Conservation (phyloP, 2,888 invertebrate genomes). For the Leucania comma region DNA sequence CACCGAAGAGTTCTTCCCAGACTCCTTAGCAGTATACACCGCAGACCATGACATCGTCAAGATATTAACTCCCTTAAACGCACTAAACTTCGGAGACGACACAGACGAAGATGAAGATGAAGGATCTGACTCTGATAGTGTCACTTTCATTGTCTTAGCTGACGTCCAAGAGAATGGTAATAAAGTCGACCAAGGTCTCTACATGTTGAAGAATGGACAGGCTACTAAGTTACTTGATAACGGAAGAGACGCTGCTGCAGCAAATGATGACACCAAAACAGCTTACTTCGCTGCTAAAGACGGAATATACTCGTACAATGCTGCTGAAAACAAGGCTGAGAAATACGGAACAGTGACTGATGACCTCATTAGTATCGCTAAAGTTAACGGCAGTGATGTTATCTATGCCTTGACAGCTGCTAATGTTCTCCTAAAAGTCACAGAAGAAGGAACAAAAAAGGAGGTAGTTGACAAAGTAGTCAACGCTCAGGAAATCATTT, state of each 20-base stretch:
- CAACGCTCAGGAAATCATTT: constrained; percentile 75
- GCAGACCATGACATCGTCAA: constrained; percentile 71
- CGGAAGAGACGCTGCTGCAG: constrained; percentile 71
- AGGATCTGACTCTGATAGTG: constrained; percentile 7
- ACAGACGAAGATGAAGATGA: constrained; percentile 45
- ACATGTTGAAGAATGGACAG: constrained; percentile 59
- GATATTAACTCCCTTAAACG: constrained; percentile 70
- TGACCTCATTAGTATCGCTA: constrained; percentile 73
- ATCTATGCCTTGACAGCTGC: constrained; percentile 79
- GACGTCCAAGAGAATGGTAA: constrained; percentile 64
- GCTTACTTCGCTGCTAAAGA: constrained; percentile 76
- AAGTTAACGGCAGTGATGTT: constrained; percentile 70
- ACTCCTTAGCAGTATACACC: constrained; percentile 64
- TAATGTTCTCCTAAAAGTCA: constrained; percentile 77
- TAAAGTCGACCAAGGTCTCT: constrained; percentile 71
- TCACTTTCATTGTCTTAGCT: constrained; percentile 71
- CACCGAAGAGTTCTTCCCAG: constrained; percentile 65
- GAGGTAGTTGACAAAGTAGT: constrained; percentile 71
- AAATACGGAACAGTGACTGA: constrained; percentile 78
- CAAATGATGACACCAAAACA: constrained; percentile 66
- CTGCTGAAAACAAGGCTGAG: constrained; percentile 64
- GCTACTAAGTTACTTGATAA: constrained; percentile 72
- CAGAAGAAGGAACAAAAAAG: constrained; percentile 76
- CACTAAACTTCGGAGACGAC: constrained; percentile 68
- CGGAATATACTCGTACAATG: constrained; percentile 75